These are phyloP conservation scores for Drosophila birchii DNA, from an alignment of 2,888 invertebrate genomes.

Conservation along the genomic window DNA sequence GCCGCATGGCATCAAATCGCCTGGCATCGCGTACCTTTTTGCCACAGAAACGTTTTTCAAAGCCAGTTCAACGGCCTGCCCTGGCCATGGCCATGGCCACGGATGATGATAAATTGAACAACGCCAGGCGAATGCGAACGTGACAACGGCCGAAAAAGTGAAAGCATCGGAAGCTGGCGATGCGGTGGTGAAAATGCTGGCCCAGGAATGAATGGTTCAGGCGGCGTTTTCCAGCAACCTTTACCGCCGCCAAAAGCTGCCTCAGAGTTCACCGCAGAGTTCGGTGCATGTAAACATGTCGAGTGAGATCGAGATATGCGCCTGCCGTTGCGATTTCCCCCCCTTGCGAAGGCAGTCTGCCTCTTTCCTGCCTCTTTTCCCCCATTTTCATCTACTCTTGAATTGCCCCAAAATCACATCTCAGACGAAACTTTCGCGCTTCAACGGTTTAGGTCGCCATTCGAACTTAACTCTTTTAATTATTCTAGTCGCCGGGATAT, in stretches of 20 bases:
- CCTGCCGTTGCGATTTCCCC: conserved; percentile 12
- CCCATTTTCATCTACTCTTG: conserved; percentile 2
- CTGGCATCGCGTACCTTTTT: conserved; percentile 22
- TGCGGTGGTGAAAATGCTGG: conserved; percentile 46
- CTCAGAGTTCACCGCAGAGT: conserved; percentile 63
- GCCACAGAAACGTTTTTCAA: conserved; percentile 3
- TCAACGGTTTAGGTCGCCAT: conserved; percentile 14
- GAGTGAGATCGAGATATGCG: conserved; percentile 48
- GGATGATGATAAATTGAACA: conserved; percentile 78
- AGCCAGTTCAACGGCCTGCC: conserved; percentile 64
- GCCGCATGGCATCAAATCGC: conserved; percentile 3
- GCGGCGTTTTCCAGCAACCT: conserved; percentile 40
- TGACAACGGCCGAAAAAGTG: conserved; percentile 77
- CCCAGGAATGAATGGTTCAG: conserved; percentile 49
- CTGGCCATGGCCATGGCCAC: conserved; percentile 52
- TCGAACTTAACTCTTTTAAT: conserved; percentile 39
- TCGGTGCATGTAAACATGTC: conserved; percentile 60
- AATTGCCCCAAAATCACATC: conserved; percentile 1
- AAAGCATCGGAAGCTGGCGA: conserved; percentile 64
- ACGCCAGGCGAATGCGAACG: conserved; percentile 72
- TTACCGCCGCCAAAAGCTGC: conserved; percentile 47
- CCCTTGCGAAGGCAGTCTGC: conserved; percentile 7
- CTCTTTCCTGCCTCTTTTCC: not conserved
- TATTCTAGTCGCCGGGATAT: conserved; percentile 53
- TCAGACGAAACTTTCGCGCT: conserved; percentile 44